Base-by-base conservation (phyloP, 2,888 invertebrate genomes). In the Cistogaster globosa region DNA sequence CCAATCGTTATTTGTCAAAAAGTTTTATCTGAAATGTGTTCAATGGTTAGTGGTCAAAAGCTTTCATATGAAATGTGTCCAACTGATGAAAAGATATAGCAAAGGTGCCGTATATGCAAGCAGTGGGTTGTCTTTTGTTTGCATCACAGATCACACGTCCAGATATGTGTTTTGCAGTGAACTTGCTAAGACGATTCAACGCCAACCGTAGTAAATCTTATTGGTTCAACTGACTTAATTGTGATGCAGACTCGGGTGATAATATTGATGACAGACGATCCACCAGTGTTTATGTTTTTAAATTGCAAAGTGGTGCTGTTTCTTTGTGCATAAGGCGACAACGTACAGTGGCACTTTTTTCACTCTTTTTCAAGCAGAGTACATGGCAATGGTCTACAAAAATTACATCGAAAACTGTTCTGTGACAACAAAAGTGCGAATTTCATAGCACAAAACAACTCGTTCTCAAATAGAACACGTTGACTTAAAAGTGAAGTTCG, bases 21-120 rank as follows among this genome's bases (percentile, higher is more conserved):
- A n/a, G n/a, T n/a, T n/a, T n/a, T n/a, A n/a, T 20, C 48, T 55
- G 12, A 62, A 84, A 8, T 72, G 83, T 32, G 72, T 83, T 72
- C 18, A 11, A 60, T 60, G 38, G 60, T 38, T 8, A 1, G 14
- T 6, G 32, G 18, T 16, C 55, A 55, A 55, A 75, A 65, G 3
- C 14, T 72, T 5, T 16, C 62, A 51, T 36, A 51, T 0, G 16
- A 60, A 18, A 72, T 62, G 62, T 0, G 62, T 2, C 62, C 72
- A 0, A 42, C 18, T 0, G 20, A 5, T 16, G 62, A 63, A 14
- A 20, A 14, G 60, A 62, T 20, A 62, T 62, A 38, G 0, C 12
- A n/a, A n/a, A n/a, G n/a, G n/a, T n/a, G n/a, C n/a, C n/a, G n/a
- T n/a, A n/a, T n/a, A n/a, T n/a, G n/a, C 60, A 63, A 6, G 55